Conservation (phyloP, 1,140 invertebrate species). For the Panulirus ornatus region DNA sequence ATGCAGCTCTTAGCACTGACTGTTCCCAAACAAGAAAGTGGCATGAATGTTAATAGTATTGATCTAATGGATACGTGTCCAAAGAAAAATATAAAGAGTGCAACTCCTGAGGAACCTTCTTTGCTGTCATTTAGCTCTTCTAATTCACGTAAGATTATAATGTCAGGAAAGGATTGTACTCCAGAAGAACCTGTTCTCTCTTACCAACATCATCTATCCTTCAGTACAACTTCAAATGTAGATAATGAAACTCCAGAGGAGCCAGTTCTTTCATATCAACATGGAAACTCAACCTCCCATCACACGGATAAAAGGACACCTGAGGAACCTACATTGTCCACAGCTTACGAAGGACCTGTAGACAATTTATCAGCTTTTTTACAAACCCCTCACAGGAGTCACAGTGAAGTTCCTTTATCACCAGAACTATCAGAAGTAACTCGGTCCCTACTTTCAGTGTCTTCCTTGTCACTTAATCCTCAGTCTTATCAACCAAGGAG, state of each 20-base stretch:
- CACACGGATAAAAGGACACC: background rate
- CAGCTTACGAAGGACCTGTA: background rate
- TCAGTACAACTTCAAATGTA: background rate
- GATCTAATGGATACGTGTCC: too few relatives aligned
- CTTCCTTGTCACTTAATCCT: background rate
- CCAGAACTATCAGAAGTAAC: conserved; percentile 36
- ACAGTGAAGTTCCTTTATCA: background rate
- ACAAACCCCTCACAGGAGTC: background rate
- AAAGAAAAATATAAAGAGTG: background rate
- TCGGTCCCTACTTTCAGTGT: background rate
- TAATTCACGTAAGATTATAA: too few relatives aligned
- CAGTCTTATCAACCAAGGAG: too few relatives aligned
- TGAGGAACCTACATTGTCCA: background rate
- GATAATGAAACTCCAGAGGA: conserved; percentile 37
- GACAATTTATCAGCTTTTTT: background rate
- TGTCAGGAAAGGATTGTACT: background rate
- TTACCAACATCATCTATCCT: background rate
- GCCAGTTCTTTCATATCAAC: conserved; percentile 26
- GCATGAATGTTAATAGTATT: background rate
- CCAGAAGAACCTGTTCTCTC: conserved; percentile 35
- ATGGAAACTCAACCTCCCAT: background rate
- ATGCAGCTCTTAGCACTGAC: background rate
- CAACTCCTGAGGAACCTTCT: background rate
- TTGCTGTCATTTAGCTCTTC: too few relatives aligned
- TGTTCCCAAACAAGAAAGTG: background rate